These are phyloP conservation scores for Dermolepida albohirtum DNA, from an alignment of 2,888 invertebrate genomes.

Conservation along the genomic window DNA sequence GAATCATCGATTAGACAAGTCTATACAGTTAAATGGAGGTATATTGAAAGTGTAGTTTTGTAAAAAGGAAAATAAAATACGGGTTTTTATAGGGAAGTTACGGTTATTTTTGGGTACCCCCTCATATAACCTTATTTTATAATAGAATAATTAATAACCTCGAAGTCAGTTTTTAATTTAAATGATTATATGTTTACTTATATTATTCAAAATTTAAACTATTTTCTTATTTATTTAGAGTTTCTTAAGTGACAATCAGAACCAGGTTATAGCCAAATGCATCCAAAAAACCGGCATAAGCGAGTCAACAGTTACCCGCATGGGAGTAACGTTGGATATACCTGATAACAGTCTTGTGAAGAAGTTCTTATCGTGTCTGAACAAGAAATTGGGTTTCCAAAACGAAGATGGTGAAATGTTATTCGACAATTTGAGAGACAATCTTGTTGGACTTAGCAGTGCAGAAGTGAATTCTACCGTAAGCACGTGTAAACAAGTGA, in stretches of 20 bases:
- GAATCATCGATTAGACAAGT: no score
- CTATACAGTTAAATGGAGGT: no score
- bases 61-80: no score
- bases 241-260: slow-evolving; percentile 25
- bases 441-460: slow-evolving; percentile 48
- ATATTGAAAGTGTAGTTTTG: no score
- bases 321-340: slow-evolving; percentile 46
- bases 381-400: slow-evolving; percentile 57
- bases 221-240: slow-evolving; percentile 11
- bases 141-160: not conserved
- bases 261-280: slow-evolving; percentile 48
- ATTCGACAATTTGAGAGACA: slow-evolving; percentile 54
- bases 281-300: slow-evolving; percentile 53
- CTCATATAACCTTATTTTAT: no score
- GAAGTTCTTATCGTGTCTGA: slow-evolving; percentile 56
- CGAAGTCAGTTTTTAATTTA: not conserved
- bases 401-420: slow-evolving; percentile 54
- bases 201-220: not conserved
- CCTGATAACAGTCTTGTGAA: slow-evolving; percentile 52
- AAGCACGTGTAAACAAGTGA: slow-evolving; percentile 42
- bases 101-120: no score
- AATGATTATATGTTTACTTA: not conserved
- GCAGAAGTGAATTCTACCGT: slow-evolving; percentile 42
- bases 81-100: no score
- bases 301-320: slow-evolving; percentile 48